Percentiles rank a stretch among this genome's conserved stretches.
These are phyloP conservation scores for Malurus cyaneus DNA, from an alignment of 2,113 vertebrate species.

Conservation along the genomic window DNA sequence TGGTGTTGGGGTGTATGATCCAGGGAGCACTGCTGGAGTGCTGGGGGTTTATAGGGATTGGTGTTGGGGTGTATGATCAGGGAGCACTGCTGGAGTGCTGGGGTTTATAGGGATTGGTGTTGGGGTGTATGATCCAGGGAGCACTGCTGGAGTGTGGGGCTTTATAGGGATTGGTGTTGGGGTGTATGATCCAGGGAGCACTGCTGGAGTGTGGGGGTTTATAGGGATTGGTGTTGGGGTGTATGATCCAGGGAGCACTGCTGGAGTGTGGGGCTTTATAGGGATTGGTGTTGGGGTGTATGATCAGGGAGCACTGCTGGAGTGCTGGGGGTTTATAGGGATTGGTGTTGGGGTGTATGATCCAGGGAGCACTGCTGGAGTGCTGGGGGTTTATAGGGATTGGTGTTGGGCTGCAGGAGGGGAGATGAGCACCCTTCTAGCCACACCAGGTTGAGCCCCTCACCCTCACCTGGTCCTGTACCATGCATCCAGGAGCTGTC, in stretches of 20 bases:
- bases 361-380: rapidly evolving
- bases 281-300: neutral
- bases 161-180: no score
- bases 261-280: rapidly evolving
- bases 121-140: rapidly evolving
- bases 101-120: neutral
- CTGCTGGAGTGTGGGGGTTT: rapidly evolving
- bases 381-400: neutral
- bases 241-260: rapidly evolving
- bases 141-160: rapidly evolving
- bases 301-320: no score
- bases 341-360: rapidly evolving
- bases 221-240: neutral
- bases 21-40: rapidly evolving
- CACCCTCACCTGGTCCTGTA: rapidly evolving
- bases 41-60: no score
- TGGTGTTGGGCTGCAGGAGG: neutral
- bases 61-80: rapidly evolving
- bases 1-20: rapidly evolving
- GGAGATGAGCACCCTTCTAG: neutral
- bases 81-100: rapidly evolving
- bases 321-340: no score
- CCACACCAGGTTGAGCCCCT: neutral
- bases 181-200: rapidly evolving
- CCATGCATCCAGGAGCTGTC: neutral